Conservation (phyloP, 2,888 invertebrate genomes). For the Nymphalis polychloros region DNA sequence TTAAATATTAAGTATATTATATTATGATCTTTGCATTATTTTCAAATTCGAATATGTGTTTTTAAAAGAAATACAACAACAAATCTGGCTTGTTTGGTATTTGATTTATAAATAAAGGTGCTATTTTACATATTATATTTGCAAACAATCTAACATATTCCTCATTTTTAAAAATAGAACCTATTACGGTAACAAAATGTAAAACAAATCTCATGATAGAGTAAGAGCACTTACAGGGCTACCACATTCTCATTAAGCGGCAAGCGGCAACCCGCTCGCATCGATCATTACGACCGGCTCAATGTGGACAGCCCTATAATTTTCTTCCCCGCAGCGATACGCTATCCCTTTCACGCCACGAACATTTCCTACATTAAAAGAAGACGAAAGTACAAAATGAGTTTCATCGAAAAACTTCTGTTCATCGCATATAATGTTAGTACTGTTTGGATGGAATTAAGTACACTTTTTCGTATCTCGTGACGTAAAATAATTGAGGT, state of each 20-base stretch:
- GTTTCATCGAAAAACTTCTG: constrained; percentile 60
- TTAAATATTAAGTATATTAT: not conserved
- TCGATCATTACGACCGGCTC: constrained; percentile 72
- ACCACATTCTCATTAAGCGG: constrained; percentile 70
- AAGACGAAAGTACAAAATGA: constrained; percentile 65
- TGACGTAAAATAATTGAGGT: constrained; percentile 37
- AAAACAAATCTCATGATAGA: constrained; percentile 33
- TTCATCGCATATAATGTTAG: constrained; percentile 49
- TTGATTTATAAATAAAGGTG: too few relatives aligned
- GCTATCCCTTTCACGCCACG: constrained; percentile 44
- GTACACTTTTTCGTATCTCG: constrained; percentile 39
- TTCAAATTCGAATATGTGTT: too few relatives aligned
- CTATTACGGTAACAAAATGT: constrained; percentile 20
- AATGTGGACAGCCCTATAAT: constrained; percentile 75
- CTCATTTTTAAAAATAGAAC: constrained; percentile 12
- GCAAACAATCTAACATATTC: not conserved
- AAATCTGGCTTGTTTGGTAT: too few relatives aligned
- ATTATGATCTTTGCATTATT: too few relatives aligned
- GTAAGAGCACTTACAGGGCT: constrained; percentile 55
- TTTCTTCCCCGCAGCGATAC: constrained; percentile 52
- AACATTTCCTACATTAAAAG: constrained; percentile 57
- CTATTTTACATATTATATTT: not conserved
- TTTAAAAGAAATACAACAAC: too few relatives aligned
- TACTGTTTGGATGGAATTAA: constrained; percentile 47
- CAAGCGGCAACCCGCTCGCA: constrained; percentile 55